A percentile compares a stretch with the other conserved stretches of the same genome.
These are phyloP conservation scores for Alcedo quadribrachys DNA, from an alignment of 2,797 vertebrate genomes.

Conservation along the genomic window DNA sequence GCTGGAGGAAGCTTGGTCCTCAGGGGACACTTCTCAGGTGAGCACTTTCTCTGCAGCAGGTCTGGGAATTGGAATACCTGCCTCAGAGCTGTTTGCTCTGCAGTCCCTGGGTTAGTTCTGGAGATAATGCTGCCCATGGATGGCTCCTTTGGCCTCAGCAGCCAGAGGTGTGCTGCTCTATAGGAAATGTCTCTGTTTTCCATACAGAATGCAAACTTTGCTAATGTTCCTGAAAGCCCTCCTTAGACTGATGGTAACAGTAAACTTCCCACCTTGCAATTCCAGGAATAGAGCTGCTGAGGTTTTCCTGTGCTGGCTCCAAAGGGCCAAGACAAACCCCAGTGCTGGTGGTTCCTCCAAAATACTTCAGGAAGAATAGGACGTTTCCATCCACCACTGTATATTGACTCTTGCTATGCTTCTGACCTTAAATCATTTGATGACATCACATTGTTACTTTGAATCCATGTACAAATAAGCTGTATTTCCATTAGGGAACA, in stretches of 20 bases:
- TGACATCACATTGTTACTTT: conserved; percentile 81
- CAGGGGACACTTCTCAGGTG: background rate
- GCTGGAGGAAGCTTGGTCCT: background rate
- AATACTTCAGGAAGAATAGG: conserved; percentile 76
- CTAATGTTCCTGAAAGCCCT: conserved; percentile 41
- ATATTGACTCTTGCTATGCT: conserved; percentile 79
- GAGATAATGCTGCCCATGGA: background rate
- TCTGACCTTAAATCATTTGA: conserved; percentile 73
- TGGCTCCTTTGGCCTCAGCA: background rate
- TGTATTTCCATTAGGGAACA: conserved; percentile 78
- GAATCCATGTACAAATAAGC: conserved; percentile 83
- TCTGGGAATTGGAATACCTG: background rate
- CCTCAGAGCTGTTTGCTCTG: background rate
- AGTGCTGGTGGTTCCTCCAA: conserved; percentile 63
- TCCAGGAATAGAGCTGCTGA: conserved; percentile 80
- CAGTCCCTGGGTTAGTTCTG: background rate
- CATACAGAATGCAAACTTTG: background rate
- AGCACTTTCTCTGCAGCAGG: background rate
- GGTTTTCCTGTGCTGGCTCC: conserved; percentile 75
- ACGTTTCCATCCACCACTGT: conserved; percentile 77
- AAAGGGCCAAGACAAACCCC: conserved; percentile 76
- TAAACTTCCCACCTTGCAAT: conserved; percentile 73
- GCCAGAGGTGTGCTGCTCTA: background rate
- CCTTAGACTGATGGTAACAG: conserved; percentile 60
- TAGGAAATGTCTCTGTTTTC: background rate